Evolutionary conservation across 2,888 invertebrate genomes (phyloP), one percentile per base, ranked within the genome.

Genomic region (Branchellion lobata): DNA sequence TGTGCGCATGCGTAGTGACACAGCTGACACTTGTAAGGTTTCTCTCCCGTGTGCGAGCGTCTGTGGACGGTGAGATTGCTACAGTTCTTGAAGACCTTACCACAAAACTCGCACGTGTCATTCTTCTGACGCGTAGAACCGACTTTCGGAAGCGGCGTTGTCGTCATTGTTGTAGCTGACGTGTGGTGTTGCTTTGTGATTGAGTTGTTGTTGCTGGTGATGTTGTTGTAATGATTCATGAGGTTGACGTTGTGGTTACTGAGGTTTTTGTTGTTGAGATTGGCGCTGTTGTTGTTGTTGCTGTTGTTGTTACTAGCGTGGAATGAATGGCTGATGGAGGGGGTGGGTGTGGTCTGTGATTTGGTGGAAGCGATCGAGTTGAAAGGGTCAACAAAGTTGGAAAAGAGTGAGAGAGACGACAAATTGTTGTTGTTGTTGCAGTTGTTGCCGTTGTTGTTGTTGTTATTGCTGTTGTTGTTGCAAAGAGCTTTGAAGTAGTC

Each of bases 1-100:
- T 99, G 98, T n/a, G 99, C 98, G 88, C 99, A 99, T 34, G 99
- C 99, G 89, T 99, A 99, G 82, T 94, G 94, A 89, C 99, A 99
- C 83, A 99, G 90, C 87, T 95, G 95, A 87, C 99, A 99, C 88
- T 96, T 96, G 91, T 99, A 99, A 0, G 99, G 99, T 86, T 87
- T 99, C 98, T n/a, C 98, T 96, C 18, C 88, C 85, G 84, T 88
- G 87, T 88, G 87, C 24, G 86, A 86, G 65, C 88, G 84, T 33
- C 88, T 83, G 82, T 88, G 88, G 29, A 88, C 88, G 1, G 88
- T 88, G 81, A 88, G 84, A 82, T 88, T 88, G 82, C 86, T 86
- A 89, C 97, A 98, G 89, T 98, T 98, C 88, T 96, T 96, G 89
- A 97, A 97, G 34, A 96, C 93, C 84, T 89, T 89, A 79, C 89